Percentiles rank a stretch among this genome's conserved stretches.
These are phyloP conservation scores for Syritta pipiens DNA, from an alignment of 2,888 invertebrate species.

Conservation along the genomic window DNA sequence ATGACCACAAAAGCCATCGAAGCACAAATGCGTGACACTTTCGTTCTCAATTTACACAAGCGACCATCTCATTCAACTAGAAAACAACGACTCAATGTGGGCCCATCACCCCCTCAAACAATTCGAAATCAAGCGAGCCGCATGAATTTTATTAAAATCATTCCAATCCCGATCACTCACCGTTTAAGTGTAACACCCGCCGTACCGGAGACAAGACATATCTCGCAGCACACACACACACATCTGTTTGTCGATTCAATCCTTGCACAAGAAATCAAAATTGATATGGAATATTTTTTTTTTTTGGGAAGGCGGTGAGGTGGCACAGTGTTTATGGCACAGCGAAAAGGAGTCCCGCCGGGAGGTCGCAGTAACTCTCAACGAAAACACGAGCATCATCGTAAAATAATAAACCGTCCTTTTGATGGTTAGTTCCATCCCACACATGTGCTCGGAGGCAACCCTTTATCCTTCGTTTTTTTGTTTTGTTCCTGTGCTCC, in stretches of 20 bases:
- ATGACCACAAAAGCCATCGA: too few species aligned
- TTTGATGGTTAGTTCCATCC: conserved; percentile 14
- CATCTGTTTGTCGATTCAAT: conserved; percentile 47
- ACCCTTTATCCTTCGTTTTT: conserved; percentile 14
- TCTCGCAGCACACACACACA: conserved; percentile 12
- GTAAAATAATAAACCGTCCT: conserved; percentile 54
- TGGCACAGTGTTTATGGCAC: conserved; percentile 3
- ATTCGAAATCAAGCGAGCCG: conserved; percentile 14
- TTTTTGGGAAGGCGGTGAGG: conserved; percentile 10
- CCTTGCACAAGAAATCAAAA: conserved; percentile 46
- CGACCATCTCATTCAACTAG: too few species aligned
- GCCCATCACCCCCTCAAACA: background rate
- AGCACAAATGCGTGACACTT: too few species aligned
- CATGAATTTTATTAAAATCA: conserved; percentile 41
- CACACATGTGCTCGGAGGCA: conserved; percentile 14
- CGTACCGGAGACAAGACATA: conserved; percentile 28
- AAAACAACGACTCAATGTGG: background rate
- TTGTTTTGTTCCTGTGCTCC: background rate
- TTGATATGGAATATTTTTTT: conserved; percentile 44
- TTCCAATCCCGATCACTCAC: conserved; percentile 17
- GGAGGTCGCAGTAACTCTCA: conserved; percentile 14
- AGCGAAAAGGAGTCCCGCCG: background rate
- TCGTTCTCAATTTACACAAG: too few species aligned
- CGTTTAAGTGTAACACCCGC: conserved; percentile 47
- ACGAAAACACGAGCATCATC: conserved; percentile 48